Base-by-base conservation (phyloP, 2,888 invertebrate species). In the Drosophila trichaetosa region DNA sequence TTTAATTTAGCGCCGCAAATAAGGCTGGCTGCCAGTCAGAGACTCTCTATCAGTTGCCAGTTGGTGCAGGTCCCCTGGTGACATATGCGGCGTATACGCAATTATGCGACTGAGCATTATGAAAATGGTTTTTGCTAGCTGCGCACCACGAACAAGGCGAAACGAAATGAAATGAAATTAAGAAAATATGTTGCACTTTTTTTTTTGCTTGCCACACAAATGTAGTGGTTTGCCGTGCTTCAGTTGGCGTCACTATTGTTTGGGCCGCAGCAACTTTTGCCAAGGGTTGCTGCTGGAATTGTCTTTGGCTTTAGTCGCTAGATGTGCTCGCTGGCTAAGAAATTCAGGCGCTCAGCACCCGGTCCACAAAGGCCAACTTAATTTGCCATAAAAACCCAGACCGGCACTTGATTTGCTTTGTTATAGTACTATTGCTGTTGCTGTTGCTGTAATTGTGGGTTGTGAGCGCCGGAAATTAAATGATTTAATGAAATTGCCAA, bases 401-500 rank as follows among this genome's bases (percentile, higher is more conserved):
- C 62, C 57, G 72, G 71, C 69, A 78, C 75, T 89, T 89, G 82
- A 82, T 87, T 87, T 82, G 79, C 75, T 87, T 70, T 84, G 68
- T 69, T 70, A 64, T 29, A 40, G 40, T 42, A 57, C 38, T 29
- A 40, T 40, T 31, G 40, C 29, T 57, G 29, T 69, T 84, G 69
- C 38, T 54, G 52, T 58, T 71, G 46, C 64, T 73, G 70, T 66
- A 61, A 54, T 69, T 71, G 71, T 60, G 58, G 64, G 69, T 56
- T 77, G 63, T 56, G 74, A 51, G 54, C 56, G 75, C 82, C 84
- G 87, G 87, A 87, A 90, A 90, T 87, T 84, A 89, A 89, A 90
- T 90, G 89, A 90, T 89, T 90, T 90, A 87, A 90, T 83, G 89
- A 89, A 89, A 87, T 82, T 77, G 76, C 80, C 71, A 59, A 72